These are phyloP conservation scores for Abramis brama DNA, from an alignment of 2,113 vertebrate genomes.

Conservation along the genomic window DNA sequence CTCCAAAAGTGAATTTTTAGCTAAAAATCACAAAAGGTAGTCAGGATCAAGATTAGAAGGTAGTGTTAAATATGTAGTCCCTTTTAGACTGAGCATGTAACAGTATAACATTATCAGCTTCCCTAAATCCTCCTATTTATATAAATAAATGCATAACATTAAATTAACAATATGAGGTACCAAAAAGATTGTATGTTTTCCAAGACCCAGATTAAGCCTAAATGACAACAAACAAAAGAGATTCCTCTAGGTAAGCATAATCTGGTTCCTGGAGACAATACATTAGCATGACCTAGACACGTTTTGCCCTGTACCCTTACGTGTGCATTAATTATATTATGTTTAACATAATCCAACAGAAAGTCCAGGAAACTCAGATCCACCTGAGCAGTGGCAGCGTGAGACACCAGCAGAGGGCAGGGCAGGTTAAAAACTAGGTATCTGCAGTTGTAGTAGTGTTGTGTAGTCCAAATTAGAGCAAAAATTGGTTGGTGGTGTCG, in stretches of 20 bases:
- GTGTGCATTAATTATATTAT: constrained; percentile 36
- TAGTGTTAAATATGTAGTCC: constrained; percentile 38
- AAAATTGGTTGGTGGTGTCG: constrained; percentile 68
- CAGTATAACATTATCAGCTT: constrained; percentile 11
- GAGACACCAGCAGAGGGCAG: constrained; percentile 32
- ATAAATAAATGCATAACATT: constrained; percentile 25
- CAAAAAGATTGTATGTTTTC: constrained; percentile 4
- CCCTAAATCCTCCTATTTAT: constrained; percentile 5
- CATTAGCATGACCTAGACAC: neutral
- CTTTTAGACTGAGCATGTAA: constrained; percentile 14
- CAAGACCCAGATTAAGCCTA: neutral
- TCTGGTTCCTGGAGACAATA: constrained; percentile 19
- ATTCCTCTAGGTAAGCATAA: constrained; percentile 16
- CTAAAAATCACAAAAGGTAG: neutral
- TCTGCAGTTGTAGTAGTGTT: constrained; percentile 43
- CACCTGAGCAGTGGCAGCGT: constrained; percentile 38
- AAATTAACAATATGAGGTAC: constrained; percentile 25
- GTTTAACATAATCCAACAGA: constrained; percentile 34
- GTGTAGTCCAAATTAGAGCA: constrained; percentile 25
- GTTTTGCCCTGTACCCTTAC: neutral
- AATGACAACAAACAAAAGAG: constrained; percentile 15
- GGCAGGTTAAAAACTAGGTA: constrained; percentile 8
- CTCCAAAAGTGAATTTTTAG: neutral
- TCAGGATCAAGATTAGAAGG: neutral
- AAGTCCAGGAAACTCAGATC: constrained; percentile 48